Base-by-base conservation (phyloP, 1,140 invertebrate genomes). In the Agrypnia vestita region DNA sequence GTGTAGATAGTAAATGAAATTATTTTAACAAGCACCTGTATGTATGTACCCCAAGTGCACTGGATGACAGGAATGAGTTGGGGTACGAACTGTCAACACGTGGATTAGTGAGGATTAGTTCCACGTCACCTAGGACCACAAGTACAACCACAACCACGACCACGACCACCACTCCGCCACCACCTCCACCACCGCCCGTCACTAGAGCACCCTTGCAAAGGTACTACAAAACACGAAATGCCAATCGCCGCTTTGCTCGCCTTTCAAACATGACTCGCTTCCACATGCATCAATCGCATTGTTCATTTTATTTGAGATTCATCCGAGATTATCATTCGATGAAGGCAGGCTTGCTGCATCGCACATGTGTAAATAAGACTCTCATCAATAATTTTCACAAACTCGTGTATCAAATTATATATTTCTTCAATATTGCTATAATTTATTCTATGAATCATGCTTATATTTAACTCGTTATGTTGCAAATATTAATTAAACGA, bases 51-150 rank as follows among this genome's bases (percentile, higher is more conserved):
- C 46, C 71, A 56, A 83, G 82, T 79, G 81, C 64, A 74, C 76
- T 82, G 87, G 89, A 88, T 85, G 88, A 89, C 85, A 88, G 88
- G 88, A 90, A 90, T 86, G 89, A 90, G 87, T 88, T 90, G 88
- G 88, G 88, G 83, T 90, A 88, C 85, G 89, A 90, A 83, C 85
- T 83, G 61, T 83, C 82, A 11, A 83, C 82, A n/a, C 75, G 76
- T 72, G 79, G 79, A n/a, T 71, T 80, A 55, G 73, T 77, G 74
- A 80, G 82, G 80, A 64, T 67, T 67, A 79, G 79, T 64, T 59
- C 46, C 86, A 87, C 87, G 74, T 86, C 86, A 25, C 79, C 79
- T 43, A n/a, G 49, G 86, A 89, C 87, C 76, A 86, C 86, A 84
- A 85, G 87, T 84, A 80, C 84, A 59, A 86, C 82, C 72, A 84